Percentiles rank a stretch among this genome's conserved stretches.
phyloP scores from a whole-genome alignment of 1,140 invertebrate genomes.

The Drosophila pruinosa region DNA sequence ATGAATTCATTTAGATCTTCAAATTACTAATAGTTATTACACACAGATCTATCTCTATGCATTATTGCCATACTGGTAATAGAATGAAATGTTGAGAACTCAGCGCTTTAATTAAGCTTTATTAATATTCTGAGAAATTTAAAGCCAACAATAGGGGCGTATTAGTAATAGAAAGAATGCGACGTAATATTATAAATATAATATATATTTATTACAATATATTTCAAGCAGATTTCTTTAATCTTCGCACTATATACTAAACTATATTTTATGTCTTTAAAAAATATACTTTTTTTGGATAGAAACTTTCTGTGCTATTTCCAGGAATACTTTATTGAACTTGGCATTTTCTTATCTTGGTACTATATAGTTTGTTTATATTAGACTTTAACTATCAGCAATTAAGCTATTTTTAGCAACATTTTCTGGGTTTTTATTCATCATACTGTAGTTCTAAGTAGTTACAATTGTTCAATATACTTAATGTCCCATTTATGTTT shows the following conservation, averaged over 20 bases:
- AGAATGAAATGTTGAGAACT: not conserved
- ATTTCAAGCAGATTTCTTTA: not conserved
- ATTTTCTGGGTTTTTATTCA: no score
- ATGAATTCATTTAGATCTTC: not conserved
- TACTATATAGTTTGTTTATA: no score
- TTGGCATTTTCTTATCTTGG: not conserved
- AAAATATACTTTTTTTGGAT: no score
- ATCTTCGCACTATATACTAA: no score
- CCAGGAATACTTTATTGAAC: not conserved
- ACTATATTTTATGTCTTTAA: no score
- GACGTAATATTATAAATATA: not conserved
- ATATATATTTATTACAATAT: not conserved
- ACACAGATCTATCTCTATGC: not conserved
- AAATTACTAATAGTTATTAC: not conserved
- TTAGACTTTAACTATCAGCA: no score
- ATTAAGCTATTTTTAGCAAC: no score
- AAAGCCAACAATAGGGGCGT: not conserved
- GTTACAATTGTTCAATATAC: no score
- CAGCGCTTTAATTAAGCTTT: not conserved
- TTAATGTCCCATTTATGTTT: not conserved
- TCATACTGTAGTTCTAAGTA: no score
- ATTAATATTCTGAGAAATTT: not conserved
- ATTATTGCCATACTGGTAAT: not conserved
- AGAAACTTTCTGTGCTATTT: no score
- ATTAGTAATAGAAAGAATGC: not conserved